These are phyloP conservation scores for Pedionomus torquatus DNA, from an alignment of 2,113 vertebrate genomes.

Conservation along the genomic window DNA sequence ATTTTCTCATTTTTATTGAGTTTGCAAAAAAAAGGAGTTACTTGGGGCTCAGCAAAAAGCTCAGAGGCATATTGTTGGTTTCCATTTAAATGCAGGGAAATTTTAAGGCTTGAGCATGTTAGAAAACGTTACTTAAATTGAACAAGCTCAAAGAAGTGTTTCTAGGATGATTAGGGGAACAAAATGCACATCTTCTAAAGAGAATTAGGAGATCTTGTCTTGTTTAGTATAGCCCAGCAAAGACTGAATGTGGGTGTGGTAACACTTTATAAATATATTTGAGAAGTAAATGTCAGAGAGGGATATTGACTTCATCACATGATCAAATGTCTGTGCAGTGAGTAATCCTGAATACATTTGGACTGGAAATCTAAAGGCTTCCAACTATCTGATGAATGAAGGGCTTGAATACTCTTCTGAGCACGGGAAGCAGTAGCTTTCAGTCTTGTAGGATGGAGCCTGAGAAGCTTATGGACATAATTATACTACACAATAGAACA, in stretches of 20 bases:
- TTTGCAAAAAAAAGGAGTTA: background rate
- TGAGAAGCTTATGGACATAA: background rate
- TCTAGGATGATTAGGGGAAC: background rate
- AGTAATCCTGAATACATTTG: conserved; percentile 33
- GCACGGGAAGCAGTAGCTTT: background rate
- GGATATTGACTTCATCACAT: conserved; percentile 45
- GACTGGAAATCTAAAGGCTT: background rate
- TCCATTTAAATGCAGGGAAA: background rate
- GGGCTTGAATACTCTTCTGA: background rate
- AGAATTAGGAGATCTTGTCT: background rate
- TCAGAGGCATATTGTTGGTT: background rate
- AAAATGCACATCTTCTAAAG: background rate
- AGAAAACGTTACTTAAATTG: background rate
- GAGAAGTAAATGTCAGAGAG: conserved; percentile 56
- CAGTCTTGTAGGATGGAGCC: background rate
- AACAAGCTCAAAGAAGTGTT: background rate
- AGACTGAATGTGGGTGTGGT: background rate
- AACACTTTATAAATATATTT: conserved; percentile 41
- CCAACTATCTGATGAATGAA: background rate
- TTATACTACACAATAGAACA: background rate
- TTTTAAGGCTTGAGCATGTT: background rate
- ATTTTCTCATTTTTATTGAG: background rate
- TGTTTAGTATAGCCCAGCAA: background rate
- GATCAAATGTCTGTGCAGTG: conserved; percentile 21
- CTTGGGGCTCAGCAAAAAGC: background rate